Conservation (phyloP, 2,888 invertebrate species). For the Rhingia rostrata region DNA sequence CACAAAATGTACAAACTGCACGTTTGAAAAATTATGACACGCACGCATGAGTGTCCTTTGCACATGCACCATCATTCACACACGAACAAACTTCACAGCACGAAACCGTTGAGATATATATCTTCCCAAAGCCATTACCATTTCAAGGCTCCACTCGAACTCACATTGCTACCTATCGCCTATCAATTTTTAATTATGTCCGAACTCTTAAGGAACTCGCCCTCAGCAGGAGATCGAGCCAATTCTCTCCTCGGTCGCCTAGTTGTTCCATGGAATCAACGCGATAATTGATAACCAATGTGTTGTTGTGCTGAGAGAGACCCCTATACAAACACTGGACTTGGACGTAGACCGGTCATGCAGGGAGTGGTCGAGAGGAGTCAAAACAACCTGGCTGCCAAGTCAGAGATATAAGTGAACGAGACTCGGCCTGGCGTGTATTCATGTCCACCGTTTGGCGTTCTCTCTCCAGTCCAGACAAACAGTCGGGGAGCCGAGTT, state of each 20-base stretch:
- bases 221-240: conserved; percentile 60
- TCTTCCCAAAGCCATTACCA: conserved; percentile 11
- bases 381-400: conserved; percentile 62
- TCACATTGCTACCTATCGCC: neutral
- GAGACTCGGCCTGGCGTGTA: conserved; percentile 16
- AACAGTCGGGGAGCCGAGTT: conserved; percentile 63
- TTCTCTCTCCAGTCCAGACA: conserved; percentile 37
- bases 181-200: conserved; percentile 63
- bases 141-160: conserved; percentile 1
- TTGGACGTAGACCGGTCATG: neutral
- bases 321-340: neutral
- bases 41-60: conserved; percentile 23
- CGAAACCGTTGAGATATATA: conserved; percentile 28
- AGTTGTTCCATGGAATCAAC: conserved; percentile 38
- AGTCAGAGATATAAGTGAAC: conserved; percentile 55
- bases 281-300: conserved; percentile 70
- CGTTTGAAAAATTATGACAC: conserved; percentile 44
- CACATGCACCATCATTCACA: conserved; percentile 2
- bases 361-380: conserved; percentile 64
- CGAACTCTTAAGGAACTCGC: conserved; percentile 33
- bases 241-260: conserved; percentile 13
- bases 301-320: conserved; percentile 21
- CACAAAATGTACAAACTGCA: neutral
- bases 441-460: conserved; percentile 3
- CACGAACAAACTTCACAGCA: conserved; percentile 44